Conservation (phyloP, 2,797 vertebrate species). For the Meda fulgida region DNA sequence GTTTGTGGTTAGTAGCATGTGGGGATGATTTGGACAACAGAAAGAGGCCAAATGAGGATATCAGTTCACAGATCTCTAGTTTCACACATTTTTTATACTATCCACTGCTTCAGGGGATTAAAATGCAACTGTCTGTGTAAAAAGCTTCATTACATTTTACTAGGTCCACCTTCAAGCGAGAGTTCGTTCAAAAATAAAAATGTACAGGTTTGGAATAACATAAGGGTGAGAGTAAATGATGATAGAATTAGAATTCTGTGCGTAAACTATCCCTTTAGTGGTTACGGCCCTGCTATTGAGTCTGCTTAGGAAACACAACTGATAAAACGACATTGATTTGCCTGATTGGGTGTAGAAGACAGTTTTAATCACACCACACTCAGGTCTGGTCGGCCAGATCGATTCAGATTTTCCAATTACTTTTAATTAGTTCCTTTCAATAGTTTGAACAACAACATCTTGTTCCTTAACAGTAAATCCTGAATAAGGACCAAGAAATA, state of each 20-base stretch:
- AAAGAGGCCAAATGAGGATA: constrained; percentile 19
- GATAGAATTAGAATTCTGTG: background rate
- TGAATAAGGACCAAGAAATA: constrained; percentile 26
- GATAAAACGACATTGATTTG: constrained; percentile 37
- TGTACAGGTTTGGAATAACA: background rate
- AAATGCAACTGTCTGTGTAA: background rate
- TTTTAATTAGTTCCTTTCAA: constrained; percentile 57
- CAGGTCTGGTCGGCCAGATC: constrained; percentile 29
- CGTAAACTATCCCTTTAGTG: background rate
- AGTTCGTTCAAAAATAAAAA: background rate
- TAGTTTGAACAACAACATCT: background rate
- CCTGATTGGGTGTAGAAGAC: constrained; percentile 39
- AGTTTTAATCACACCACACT: constrained; percentile 54
- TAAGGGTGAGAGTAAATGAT: background rate
- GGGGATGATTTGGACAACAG: constrained; percentile 38
- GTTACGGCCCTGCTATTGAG: background rate
- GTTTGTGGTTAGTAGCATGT: constrained; percentile 52
- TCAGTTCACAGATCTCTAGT: constrained; percentile 2
- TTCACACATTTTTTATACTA: background rate
- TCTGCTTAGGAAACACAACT: constrained; percentile 9
- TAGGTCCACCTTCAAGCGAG: background rate
- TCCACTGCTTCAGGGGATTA: background rate
- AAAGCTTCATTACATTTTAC: background rate
- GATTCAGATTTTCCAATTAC: constrained; percentile 57
- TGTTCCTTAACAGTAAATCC: constrained; percentile 49